phyloP scores from a whole-genome alignment of 1,140 invertebrate species.

The Palaemon carinicauda region DNA sequence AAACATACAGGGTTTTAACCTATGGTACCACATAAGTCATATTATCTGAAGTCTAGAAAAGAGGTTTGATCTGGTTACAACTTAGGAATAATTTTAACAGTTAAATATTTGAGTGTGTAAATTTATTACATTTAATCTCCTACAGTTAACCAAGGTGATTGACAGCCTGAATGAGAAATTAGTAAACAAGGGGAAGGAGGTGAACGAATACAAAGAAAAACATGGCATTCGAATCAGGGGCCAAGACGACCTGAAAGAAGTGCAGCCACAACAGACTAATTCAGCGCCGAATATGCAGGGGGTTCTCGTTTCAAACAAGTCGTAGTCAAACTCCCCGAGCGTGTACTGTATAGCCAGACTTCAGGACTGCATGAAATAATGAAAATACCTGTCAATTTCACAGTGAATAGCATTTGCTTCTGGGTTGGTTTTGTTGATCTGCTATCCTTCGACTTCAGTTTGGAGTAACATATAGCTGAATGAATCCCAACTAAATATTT shows the following conservation, averaged over 20 bases:
- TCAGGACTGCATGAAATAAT: too few relatives aligned
- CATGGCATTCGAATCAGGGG: conserved; percentile 78
- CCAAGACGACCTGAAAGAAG: conserved; percentile 62
- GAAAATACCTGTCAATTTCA: too few relatives aligned
- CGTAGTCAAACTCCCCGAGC: conserved; percentile 17
- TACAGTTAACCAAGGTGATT: conserved; percentile 78
- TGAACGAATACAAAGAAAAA: conserved; percentile 92
- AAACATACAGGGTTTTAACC: too few relatives aligned
- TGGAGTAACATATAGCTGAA: too few relatives aligned
- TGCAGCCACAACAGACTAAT: conserved; percentile 30
- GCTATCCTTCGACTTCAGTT: too few relatives aligned
- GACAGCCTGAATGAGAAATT: conserved; percentile 82
- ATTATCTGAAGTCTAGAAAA: too few relatives aligned
- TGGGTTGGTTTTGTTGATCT: too few relatives aligned
- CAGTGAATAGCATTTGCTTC: too few relatives aligned
- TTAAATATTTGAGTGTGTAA: neutral
- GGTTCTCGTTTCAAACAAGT: conserved; percentile 28
- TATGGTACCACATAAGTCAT: too few relatives aligned
- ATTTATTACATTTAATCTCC: neutral
- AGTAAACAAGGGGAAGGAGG: conserved; percentile 85
- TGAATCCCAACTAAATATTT: too few relatives aligned
- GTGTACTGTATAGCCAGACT: too few relatives aligned
- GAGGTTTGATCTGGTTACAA: too few relatives aligned
- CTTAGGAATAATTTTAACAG: neutral
- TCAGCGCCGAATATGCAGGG: conserved; percentile 14